Percentiles rank a stretch among this genome's conserved stretches.
Conservation (phyloP, 2,888 invertebrate genomes). For the Tetragonula carbonaria region DNA sequence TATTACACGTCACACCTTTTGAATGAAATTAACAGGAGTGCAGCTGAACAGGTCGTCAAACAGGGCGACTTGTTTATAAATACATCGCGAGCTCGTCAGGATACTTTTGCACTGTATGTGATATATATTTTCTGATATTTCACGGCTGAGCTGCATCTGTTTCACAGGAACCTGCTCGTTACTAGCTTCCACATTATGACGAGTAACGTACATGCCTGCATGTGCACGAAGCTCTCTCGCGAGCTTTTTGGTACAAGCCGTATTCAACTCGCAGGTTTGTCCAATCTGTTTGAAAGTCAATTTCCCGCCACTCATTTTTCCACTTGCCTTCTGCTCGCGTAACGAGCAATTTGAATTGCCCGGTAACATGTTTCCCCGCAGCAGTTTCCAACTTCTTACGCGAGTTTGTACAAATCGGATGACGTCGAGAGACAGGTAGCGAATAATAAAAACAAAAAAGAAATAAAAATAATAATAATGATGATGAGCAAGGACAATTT, state of each 20-base stretch:
- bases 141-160: constrained; percentile 20
- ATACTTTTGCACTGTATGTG: neutral
- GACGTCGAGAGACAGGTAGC: neutral
- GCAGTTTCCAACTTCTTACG: neutral
- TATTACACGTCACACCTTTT: neutral
- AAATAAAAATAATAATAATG: too few relatives aligned
- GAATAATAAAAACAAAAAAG: neutral
- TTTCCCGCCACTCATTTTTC: constrained; percentile 34
- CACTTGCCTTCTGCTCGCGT: constrained; percentile 3
- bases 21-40: constrained; percentile 7
- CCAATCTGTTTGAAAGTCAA: constrained; percentile 42
- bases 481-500: neutral
- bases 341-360: constrained; percentile 14
- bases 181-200: constrained; percentile 19
- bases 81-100: too few relatives aligned
- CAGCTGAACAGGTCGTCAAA: neutral
- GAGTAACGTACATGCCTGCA: neutral
- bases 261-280: constrained; percentile 16
- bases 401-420: neutral
- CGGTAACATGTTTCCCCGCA: neutral
- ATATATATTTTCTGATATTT: constrained; percentile 31
- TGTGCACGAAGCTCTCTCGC: neutral
- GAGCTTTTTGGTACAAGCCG: neutral
- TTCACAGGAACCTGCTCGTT: constrained; percentile 28
- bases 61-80: neutral